Evolutionary conservation across 2,797 vertebrate genomes (phyloP), one percentile per base, ranked within the genome.

Genomic region (Triplophysa bombifrons): DNA sequence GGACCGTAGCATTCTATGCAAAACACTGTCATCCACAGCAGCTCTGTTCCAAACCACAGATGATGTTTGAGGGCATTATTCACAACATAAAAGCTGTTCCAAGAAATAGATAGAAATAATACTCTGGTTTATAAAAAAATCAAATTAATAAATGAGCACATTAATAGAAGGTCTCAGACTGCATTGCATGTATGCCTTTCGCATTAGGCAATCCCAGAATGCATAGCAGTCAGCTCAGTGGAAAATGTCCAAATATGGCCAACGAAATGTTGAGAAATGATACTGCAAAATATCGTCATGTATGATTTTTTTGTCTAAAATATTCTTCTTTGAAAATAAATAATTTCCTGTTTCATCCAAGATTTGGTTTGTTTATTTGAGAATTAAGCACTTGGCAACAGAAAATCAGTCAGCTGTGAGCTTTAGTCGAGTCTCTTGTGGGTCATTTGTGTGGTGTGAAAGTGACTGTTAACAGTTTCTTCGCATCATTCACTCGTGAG

Each of bases 291-390:
- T 55, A 41, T 41, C 6, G 7, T 38, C 34, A 38, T 8, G 34
- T 38, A 7, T 38, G 34, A 38, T 8, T 38, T 38, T 34, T 8
- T 38, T 7, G 34, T 38, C 5, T 38, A 38, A 38, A 38, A 38
- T 38, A 38, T 38, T 8, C 34, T 7, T 38, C 34, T 38, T 38
- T 38, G 34, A 38, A 38, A 38, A 38, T 38, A 38, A 55, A n/a
- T 8, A 2, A 10, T 20, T n/a, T 7, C 8, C 48, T 50, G 48
- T 4, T 46, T 61, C 10, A 60, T 3, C 19, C 3, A 5, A 50
- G 22, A 25, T 68, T 55, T 48, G 44, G 19, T 69, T 82, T 84
- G 44, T 72, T 82, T 56, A 67, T 55, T 25, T 44, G 10, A 20
- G 41, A 12, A 30, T 17, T 2, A 16, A 46, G 48, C 16, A 2